Base-by-base conservation (phyloP, 2,888 invertebrate genomes). In the Catocala fraxini region DNA sequence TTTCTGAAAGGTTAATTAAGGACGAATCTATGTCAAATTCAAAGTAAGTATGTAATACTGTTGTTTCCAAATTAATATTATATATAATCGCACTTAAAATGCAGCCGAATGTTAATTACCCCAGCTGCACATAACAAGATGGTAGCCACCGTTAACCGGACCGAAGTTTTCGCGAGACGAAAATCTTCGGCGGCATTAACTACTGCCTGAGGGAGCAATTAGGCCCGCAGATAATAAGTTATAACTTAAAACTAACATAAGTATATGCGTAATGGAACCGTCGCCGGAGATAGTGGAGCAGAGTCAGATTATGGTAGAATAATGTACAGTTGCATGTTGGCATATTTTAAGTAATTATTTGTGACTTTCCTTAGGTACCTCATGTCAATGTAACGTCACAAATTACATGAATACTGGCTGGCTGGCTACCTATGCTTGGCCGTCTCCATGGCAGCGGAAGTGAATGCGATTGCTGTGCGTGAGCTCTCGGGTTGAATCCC, bases 151-250 rank as follows among this genome's bases (percentile, higher is more conserved):
- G 15, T 46, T 46, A 49, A 45, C 49, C 42, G 63, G 56, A 64
- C 68, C 46, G 47, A 73, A 75, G 64, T 83, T 79, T 79, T 79
- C 79, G 61, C 59, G 55, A 56, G 57, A 68, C 71, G 58, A 68
- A 76, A 76, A 81, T 77, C 72, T 77, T 73, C 70, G 73, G 63
- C 49, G 59, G 64, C 84, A 80, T 84, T 84, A 84, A 82, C 77
- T 68, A 64, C 61, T 59, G 81, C 84, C 84, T 79, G 83, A 77
- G 83, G 81, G 84, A 72, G 85, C 81, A 89, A 89, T 90, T 89
- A 89, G 75, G 79, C 76, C 73, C 73, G 54, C 72, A 75, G 70
- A 73, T 75, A 85, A 85, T 87, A 88, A 85, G 35, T 70, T 67
- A 57, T 79, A 84, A 87, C 78, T 89, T 87, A 83, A 72, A 74